Evolutionary conservation across 2,797 vertebrate species (phyloP), one percentile per base, ranked within the genome.

Genomic region (Cyprinodon diabolis): DNA sequence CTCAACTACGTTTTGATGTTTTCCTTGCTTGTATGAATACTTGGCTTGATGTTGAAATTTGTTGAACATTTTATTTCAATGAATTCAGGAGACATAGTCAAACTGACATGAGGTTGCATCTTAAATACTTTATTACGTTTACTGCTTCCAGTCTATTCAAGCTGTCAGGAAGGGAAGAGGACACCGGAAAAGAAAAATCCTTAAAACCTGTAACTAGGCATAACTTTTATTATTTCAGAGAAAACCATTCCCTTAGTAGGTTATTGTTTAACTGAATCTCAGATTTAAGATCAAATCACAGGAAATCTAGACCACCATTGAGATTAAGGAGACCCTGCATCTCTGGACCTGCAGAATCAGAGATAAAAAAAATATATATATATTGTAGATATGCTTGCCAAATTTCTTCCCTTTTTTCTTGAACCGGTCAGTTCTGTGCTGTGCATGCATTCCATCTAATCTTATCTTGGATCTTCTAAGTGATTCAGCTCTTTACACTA

Each of bases 401-500:
- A 12, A 17, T 17, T 45, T 25, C 19, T 47, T 43, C 57, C 68
- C 56, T 55, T 40, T 21, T 57, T 17, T 23, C 58, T 45, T 23
- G 47, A 60, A 25, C 14, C 55, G 66, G 19, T 25, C 65, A 66
- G 43, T 40, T 56, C 51, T 23, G 19, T 30, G 40, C 30, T 55
- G 35, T 47, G 55, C 49, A n/a, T 69, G n/a, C 40, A n/a, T 77
- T 65, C 35, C 19, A 10, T 30, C 5, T 58, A 68, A 84, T 75
- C 69, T n/a, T 48, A 62, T 74, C 68, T 71, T 2, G 37, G 40
- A 73, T 73, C 68, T 19, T 43, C 75, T 80, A 68, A 82, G 63
- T 71, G 54, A 78, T 69, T 17, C 37, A 71, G 1, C 48, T 73
- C 65, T 49, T 17, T 12, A 62, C 71, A 63, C 19, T 13, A 40